These are phyloP conservation scores for Platynereis dumerilii DNA, from an alignment of 2,888 invertebrate genomes.

Conservation along the genomic window DNA sequence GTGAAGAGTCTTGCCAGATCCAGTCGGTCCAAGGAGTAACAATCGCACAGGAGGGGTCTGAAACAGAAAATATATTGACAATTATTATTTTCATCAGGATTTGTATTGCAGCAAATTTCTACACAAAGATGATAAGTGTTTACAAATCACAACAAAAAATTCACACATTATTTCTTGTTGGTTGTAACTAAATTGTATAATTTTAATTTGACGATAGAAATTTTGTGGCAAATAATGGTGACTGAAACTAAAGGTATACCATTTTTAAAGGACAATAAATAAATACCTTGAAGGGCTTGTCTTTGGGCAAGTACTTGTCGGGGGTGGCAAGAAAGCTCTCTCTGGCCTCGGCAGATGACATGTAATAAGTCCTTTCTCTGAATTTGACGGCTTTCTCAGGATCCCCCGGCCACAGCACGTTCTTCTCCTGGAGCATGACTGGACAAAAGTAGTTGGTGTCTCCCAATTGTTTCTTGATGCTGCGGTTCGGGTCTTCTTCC, in stretches of 20 bases:
- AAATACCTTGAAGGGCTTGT: slow-evolving; percentile 52
- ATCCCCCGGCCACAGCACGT: slow-evolving; percentile 60
- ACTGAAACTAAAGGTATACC: too few relatives aligned
- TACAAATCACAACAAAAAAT: neutral
- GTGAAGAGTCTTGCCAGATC: slow-evolving; percentile 61
- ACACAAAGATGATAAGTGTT: too few relatives aligned
- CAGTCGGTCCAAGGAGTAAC: slow-evolving; percentile 58
- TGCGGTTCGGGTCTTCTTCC: slow-evolving; percentile 60
- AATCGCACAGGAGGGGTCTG: slow-evolving; percentile 60
- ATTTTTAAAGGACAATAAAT: too few relatives aligned
- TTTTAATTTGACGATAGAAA: too few relatives aligned
- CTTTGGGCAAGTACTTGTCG: slow-evolving; percentile 48
- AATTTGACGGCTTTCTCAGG: slow-evolving; percentile 60
- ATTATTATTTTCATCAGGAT: neutral
- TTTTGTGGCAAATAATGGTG: too few relatives aligned
- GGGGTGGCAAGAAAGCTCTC: slow-evolving; percentile 59
- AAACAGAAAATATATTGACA: neutral
- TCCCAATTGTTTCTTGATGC: slow-evolving; percentile 59
- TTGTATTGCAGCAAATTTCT: neutral
- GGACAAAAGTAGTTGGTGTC: slow-evolving; percentile 63
- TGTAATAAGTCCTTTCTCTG: slow-evolving; percentile 60
- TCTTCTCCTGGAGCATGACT: slow-evolving; percentile 56
- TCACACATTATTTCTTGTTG: too few relatives aligned
- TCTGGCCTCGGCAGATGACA: slow-evolving; percentile 53
- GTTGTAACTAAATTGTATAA: too few relatives aligned